phyloP scores from a whole-genome alignment of 2,888 invertebrate genomes.

The Archips xylosteana region DNA sequence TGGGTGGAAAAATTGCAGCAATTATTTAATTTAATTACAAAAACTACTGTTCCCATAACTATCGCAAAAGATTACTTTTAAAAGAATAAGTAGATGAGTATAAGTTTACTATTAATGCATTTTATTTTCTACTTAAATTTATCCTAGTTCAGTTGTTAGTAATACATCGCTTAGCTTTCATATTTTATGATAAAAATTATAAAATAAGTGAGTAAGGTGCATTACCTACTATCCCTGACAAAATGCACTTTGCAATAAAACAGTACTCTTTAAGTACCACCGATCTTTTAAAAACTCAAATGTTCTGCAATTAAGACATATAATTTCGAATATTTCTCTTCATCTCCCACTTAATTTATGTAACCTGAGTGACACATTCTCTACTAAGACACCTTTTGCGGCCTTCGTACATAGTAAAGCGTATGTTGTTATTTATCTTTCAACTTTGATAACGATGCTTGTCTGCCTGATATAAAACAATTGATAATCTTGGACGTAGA shows the following conservation, averaged over 20 bases:
- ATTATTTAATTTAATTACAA: not conserved
- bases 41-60: not conserved
- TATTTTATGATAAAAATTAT: too few relatives aligned
- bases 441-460: conserved; percentile 22
- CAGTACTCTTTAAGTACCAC: too few relatives aligned
- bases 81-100: too few relatives aligned
- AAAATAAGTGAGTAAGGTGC: too few relatives aligned
- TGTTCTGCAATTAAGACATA: not conserved
- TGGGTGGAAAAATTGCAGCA: not conserved
- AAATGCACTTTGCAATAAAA: too few relatives aligned
- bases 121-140: too few relatives aligned
- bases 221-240: too few relatives aligned
- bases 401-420: conserved; percentile 1
- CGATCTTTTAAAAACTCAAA: too few relatives aligned
- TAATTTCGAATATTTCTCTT: not conserved
- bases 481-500: conserved; percentile 28
- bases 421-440: conserved; percentile 30
- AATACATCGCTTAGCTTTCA: too few relatives aligned
- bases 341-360: not conserved
- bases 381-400: not conserved
- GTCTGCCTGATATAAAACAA: conserved; percentile 37
- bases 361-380: not conserved
- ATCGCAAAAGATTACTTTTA: too few relatives aligned
- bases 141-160: too few relatives aligned
- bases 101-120: too few relatives aligned